Evolutionary conservation across 92 coral and sea anemone species (phyloP).

Genomic region (Ricordea florida): DNA sequence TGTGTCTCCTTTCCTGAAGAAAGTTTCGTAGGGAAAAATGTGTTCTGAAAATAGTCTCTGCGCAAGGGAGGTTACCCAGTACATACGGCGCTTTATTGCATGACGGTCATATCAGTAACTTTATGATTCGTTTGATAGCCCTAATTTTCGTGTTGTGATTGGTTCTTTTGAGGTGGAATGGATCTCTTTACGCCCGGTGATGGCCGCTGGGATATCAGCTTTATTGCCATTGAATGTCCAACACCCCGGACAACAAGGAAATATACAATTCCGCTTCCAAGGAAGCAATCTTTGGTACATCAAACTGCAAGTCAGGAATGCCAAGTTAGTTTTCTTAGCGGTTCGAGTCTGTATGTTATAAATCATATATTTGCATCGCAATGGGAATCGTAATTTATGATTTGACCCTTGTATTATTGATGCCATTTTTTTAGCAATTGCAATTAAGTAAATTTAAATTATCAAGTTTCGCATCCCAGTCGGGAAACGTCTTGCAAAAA

Average conservation of each 20-base stretch:
- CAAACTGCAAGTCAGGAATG: conserved; percentile 77
- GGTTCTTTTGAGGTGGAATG: conserved; percentile 44
- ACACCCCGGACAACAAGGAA: no score
- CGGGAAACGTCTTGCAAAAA: no score
- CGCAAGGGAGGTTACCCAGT: no score
- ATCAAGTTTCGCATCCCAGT: no score
- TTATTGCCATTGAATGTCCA: conserved; percentile 74
- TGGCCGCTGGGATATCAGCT: conserved; percentile 73
- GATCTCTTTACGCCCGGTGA: conserved; percentile 72
- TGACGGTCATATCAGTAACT: no score
- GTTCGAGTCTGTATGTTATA: not conserved
- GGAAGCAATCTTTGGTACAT: conserved; percentile 81
- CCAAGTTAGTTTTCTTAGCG: conserved; percentile 68
- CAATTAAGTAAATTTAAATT: no score
- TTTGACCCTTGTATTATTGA: not conserved
- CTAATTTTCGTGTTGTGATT: not conserved
- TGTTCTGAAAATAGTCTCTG: no score
- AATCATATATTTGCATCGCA: not conserved
- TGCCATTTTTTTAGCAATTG: not conserved
- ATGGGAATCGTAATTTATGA: not conserved
- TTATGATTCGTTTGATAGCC: not conserved
- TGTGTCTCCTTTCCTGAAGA: no score
- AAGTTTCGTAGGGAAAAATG: no score
- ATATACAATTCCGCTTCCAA: no score
- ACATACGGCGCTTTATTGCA: no score